Conservation (phyloP, 2,888 invertebrate species). For the Seira ritae region DNA sequence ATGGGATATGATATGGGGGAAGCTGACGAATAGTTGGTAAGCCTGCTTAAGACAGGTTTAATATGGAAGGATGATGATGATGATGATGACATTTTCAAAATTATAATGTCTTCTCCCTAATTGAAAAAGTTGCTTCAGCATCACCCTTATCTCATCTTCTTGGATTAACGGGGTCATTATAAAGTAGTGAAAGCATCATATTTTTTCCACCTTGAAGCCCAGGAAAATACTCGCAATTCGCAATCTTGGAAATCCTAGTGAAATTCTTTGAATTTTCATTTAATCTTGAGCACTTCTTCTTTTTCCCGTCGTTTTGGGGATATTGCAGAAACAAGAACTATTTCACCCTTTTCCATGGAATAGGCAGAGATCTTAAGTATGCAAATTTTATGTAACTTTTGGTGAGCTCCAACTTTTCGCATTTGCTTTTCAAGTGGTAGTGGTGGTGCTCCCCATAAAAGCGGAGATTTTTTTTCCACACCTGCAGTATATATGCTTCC, state of each 20-base stretch:
- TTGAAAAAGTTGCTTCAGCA: background rate
- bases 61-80: too few species aligned
- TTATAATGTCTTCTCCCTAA: background rate
- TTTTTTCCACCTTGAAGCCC: too few species aligned
- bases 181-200: too few species aligned
- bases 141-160: background rate
- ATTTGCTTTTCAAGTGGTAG: slow-evolving; percentile 9
- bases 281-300: too few species aligned
- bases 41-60: slow-evolving; percentile 2
- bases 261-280: too few species aligned
- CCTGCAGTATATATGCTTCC: slow-evolving; percentile 4
- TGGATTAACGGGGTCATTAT: slow-evolving; percentile 7
- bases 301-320: too few species aligned
- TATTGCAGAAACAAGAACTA: too few species aligned
- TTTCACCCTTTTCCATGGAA: too few species aligned
- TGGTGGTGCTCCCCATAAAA: background rate
- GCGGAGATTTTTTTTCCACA: slow-evolving; percentile 5
- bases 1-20: too few species aligned
- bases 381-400: slow-evolving; percentile 3
- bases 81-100: too few species aligned
- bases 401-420: background rate
- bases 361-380: background rate
- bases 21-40: background rate
- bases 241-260: too few species aligned
- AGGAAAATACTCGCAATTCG: too few species aligned